Evolutionary conservation across 2,113 vertebrate genomes (phyloP).

Genomic region (Poicephalus meyeri): DNA sequence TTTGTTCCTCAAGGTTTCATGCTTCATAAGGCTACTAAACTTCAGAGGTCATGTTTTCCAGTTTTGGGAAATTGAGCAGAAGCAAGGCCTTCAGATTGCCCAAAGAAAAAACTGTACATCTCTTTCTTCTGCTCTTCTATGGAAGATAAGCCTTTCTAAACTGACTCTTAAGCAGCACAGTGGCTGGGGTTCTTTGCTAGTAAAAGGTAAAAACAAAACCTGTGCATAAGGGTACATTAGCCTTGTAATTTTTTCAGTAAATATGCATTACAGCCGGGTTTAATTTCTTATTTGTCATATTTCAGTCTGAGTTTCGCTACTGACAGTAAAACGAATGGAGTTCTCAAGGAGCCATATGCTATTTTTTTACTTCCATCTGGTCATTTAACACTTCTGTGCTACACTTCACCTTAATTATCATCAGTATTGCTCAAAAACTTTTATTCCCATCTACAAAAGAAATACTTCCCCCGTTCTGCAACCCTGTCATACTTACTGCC

Average conservation of each 20-base stretch:
- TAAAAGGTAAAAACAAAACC: neutral
- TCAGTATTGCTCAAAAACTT: neutral
- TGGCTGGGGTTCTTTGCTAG: neutral
- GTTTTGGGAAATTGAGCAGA: neutral
- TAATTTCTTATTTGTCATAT: neutral
- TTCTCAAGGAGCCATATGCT: neutral
- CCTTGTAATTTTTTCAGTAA: neutral
- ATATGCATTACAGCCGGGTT: neutral
- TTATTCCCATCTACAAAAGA: neutral
- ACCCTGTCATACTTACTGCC: neutral
- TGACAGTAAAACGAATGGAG: neutral
- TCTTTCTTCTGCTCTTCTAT: neutral
- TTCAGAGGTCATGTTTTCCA: neutral
- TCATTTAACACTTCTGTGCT: neutral
- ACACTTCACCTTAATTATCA: neutral
- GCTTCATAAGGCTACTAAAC: neutral
- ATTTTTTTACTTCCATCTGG: neutral
- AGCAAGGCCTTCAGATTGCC: neutral
- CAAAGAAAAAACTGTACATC: neutral
- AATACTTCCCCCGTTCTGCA: neutral
- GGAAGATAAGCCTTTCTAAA: neutral
- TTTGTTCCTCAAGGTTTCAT: neutral
- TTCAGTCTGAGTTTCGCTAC: neutral
- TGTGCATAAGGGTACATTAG: neutral
- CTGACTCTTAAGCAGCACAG: neutral